Evolutionary conservation across 2,888 invertebrate genomes (phyloP).

Genomic region (Hoplodrina blanda): DNA sequence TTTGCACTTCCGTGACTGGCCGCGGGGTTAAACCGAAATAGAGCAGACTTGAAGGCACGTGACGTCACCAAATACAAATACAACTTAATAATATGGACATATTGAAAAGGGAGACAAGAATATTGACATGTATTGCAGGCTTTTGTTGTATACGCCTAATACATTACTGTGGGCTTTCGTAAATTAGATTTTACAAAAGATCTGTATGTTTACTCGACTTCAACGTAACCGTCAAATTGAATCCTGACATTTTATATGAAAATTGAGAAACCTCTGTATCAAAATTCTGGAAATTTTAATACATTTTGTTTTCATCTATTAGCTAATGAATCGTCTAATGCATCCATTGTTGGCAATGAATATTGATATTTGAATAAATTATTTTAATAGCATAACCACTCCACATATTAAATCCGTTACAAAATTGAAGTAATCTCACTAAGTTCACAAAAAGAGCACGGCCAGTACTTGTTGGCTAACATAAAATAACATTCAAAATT

Average conservation of each 20-base stretch:
- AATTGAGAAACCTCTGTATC: no score
- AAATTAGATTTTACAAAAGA: conserved; percentile 24
- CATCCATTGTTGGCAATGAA: neutral
- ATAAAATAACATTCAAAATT: conserved; percentile 58
- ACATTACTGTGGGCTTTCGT: conserved; percentile 24
- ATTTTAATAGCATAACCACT: conserved; percentile 26
- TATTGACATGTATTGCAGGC: conserved; percentile 36
- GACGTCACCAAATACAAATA: conserved; percentile 38
- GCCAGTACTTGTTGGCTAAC: conserved; percentile 45
- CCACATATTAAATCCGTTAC: conserved; percentile 45
- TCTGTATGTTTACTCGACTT: conserved; percentile 13
- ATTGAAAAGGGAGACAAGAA: conserved; percentile 34
- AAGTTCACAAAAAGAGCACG: conserved; percentile 50
- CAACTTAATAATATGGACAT: conserved; percentile 33
- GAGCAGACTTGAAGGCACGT: conserved; percentile 63
- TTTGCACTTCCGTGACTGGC: conserved; percentile 81
- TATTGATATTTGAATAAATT: conserved; percentile 4
- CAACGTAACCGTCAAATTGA: neutral
- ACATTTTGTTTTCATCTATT: neutral
- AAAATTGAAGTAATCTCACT: conserved; percentile 54
- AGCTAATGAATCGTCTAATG: neutral
- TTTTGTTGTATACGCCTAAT: conserved; percentile 34
- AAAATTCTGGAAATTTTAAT: no score
- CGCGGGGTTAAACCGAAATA: conserved; percentile 68
- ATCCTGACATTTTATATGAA: neutral